A percentile compares a stretch with the other conserved stretches of the same genome.
Conservation (phyloP, 2,888 invertebrate genomes). For the Bhutanitis thaidina region DNA sequence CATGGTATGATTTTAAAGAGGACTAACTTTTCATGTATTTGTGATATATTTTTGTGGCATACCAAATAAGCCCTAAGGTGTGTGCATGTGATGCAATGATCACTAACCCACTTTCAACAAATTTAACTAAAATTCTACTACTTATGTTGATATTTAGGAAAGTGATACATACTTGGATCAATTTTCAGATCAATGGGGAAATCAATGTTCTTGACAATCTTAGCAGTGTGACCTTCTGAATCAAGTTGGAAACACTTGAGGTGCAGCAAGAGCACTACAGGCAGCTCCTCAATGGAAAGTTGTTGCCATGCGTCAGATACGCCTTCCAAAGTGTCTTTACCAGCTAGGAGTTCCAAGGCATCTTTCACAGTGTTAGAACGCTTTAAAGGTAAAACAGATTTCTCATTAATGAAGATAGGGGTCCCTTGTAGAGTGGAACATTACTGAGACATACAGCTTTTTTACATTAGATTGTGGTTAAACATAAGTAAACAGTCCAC, state of each 20-base stretch:
- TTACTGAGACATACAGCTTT: no score
- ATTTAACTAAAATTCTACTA: no score
- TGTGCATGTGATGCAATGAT: no score
- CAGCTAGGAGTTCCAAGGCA: conserved; percentile 92
- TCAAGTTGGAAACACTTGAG: conserved; percentile 96
- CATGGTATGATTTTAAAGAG: no score
- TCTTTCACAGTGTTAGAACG: conserved; percentile 91
- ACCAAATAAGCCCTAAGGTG: no score
- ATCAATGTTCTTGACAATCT: conserved; percentile 94
- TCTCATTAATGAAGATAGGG: background rate
- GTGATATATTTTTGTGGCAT: no score
- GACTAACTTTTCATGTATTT: no score
- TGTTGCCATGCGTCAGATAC: conserved; percentile 95
- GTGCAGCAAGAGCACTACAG: conserved; percentile 93
- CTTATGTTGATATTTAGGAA: no score
- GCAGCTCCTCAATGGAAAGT: conserved; percentile 92
- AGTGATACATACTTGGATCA: conserved; percentile 85
- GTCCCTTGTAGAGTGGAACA: no score
- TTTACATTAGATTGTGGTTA: no score
- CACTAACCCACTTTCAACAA: no score
- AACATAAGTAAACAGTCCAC: no score
- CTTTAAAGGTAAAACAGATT: conserved; percentile 58
- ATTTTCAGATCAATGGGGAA: conserved; percentile 94
- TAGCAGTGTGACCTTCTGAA: conserved; percentile 92
- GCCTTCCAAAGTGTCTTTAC: conserved; percentile 92